Evolutionary conservation across 2,888 invertebrate genomes (phyloP).

Genomic region (Mimumesa dahlbomi): DNA sequence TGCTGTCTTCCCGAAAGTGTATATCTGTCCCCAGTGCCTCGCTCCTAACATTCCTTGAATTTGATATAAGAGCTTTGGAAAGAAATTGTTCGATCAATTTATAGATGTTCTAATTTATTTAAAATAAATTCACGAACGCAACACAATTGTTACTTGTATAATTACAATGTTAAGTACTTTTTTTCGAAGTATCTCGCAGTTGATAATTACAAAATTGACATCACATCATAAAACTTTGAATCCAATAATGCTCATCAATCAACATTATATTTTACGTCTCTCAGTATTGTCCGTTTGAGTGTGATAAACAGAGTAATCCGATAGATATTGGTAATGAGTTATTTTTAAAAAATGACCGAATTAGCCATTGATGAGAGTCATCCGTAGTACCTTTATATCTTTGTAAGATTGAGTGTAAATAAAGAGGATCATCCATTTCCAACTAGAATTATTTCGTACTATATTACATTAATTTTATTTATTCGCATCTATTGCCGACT

Average conservation of each 20-base stretch:
- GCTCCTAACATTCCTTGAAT: conserved; percentile 18
- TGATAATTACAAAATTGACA: neutral
- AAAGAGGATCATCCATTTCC: conserved; percentile 43
- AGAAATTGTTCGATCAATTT: neutral
- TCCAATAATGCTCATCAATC: neutral
- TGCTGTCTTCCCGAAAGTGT: too few species aligned
- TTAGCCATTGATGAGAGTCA: conserved; percentile 12
- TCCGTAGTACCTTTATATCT: conserved; percentile 61
- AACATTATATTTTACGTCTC: neutral
- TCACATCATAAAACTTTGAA: neutral
- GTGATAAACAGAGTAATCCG: neutral
- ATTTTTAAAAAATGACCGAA: conserved; percentile 7
- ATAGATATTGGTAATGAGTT: conserved; percentile 10
- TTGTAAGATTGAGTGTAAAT: conserved; percentile 66
- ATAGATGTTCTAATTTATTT: conserved; percentile 10
- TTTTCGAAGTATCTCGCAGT: neutral
- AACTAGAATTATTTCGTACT: conserved; percentile 25
- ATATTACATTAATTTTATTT: conserved; percentile 32
- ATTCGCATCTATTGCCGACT: conserved; percentile 52
- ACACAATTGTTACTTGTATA: conserved; percentile 3
- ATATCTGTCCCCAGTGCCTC: too few species aligned
- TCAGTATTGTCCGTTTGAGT: conserved; percentile 1
- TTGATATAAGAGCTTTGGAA: too few species aligned
- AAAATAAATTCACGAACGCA: conserved; percentile 24
- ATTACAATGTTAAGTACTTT: neutral